A percentile compares a stretch with the other conserved stretches of the same genome.
phyloP scores from a whole-genome alignment of 2,888 invertebrate species.

The Ectemnius continuus region DNA sequence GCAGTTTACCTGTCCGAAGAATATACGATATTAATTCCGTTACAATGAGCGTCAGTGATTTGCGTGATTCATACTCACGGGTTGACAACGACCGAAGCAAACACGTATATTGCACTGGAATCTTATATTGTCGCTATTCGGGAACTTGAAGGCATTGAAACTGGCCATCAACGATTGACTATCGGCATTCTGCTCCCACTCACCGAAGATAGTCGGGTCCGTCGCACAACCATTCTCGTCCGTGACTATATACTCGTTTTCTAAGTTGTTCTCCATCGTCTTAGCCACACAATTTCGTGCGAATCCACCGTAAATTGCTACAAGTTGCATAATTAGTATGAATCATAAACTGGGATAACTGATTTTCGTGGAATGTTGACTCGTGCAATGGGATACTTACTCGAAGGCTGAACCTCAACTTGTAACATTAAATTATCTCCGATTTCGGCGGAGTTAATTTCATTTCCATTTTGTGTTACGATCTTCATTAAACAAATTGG shows the following conservation, averaged over 20 bases:
- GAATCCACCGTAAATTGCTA: slow-evolving; percentile 95
- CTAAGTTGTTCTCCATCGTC: slow-evolving; percentile 92
- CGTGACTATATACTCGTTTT: slow-evolving; percentile 94
- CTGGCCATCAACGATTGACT: slow-evolving; percentile 91
- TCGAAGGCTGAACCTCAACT: slow-evolving; percentile 88
- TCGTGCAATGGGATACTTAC: slow-evolving; percentile 71
- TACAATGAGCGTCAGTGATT: background rate
- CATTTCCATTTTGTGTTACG: slow-evolving; percentile 90
- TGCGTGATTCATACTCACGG: slow-evolving; percentile 81
- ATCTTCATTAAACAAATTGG: slow-evolving; percentile 96
- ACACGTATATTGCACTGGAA: slow-evolving; percentile 98
- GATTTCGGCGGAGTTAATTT: slow-evolving; percentile 94
- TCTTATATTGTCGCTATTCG: slow-evolving; percentile 94
- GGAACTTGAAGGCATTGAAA: slow-evolving; percentile 97
- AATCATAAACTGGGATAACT: slow-evolving; percentile 1
- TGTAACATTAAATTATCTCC: slow-evolving; percentile 93
- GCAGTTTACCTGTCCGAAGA: slow-evolving; percentile 86
- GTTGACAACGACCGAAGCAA: slow-evolving; percentile 96
- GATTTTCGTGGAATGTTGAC: background rate
- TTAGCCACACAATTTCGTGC: slow-evolving; percentile 96
- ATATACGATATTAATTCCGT: background rate
- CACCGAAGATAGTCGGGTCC: slow-evolving; percentile 94
- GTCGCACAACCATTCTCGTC: slow-evolving; percentile 97
- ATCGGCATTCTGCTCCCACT: slow-evolving; percentile 94
- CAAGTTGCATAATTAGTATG: background rate